Evolutionary conservation across 1,140 invertebrate genomes (phyloP).

Genomic region (Mamestra configurata): DNA sequence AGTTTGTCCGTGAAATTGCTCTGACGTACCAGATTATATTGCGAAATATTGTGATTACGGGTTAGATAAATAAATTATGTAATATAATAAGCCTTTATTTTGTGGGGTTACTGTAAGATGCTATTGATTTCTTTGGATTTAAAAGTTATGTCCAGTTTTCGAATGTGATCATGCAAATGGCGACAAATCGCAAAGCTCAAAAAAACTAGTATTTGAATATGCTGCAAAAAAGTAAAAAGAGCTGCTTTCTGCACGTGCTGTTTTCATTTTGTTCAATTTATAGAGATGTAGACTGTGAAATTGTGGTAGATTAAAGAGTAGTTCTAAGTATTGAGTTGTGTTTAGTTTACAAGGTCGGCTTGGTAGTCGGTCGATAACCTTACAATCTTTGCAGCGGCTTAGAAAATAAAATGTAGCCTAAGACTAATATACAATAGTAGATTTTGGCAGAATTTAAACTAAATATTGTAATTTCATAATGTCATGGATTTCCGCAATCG

Average conservation of each 20-base stretch:
- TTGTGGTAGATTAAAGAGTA: constrained; percentile 28
- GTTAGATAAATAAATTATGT: constrained; percentile 13
- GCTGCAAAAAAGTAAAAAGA: not conserved
- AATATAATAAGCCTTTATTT: constrained; percentile 11
- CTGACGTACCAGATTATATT: constrained; percentile 4
- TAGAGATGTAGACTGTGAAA: constrained; percentile 27
- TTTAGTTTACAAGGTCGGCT: constrained; percentile 39
- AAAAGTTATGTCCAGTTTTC: not conserved
- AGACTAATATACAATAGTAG: not conserved
- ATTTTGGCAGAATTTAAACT: no score
- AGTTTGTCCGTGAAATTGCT: constrained; percentile 12
- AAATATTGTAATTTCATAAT: no score
- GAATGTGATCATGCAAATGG: no score
- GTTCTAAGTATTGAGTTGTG: constrained; percentile 27
- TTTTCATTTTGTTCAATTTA: constrained; percentile 10
- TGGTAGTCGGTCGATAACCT: constrained; percentile 37
- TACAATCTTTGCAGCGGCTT: not conserved
- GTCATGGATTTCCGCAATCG: no score
- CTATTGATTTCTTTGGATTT: not conserved
- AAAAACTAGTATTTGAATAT: no score
- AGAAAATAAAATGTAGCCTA: constrained; percentile 19
- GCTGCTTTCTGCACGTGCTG: not conserved
- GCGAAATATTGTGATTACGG: constrained; percentile 17
- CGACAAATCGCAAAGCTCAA: not conserved
- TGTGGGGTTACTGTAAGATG: not conserved